Evolutionary conservation across 2,113 vertebrate genomes (phyloP), one percentile per base, ranked within the genome.

Genomic region (Aegithalos caudatus): DNA sequence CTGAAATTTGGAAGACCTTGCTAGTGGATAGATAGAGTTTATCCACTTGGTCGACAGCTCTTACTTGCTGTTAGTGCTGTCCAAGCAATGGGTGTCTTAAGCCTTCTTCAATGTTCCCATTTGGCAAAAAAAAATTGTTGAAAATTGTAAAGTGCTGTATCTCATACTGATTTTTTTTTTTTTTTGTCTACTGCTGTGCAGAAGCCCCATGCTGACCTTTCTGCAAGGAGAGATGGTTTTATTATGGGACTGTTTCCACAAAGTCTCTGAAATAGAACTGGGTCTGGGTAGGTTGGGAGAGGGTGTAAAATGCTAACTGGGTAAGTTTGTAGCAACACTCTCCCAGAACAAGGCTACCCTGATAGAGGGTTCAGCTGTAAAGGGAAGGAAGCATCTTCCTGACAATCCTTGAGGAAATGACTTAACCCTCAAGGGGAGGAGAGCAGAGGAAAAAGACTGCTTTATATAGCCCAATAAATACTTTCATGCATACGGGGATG

Each of bases 381-480:
- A 90, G 56, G 92, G 90, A 97, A 96, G 92, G 86, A 97, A 96
- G 69, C 48, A 70, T 88, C 90, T 84, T 92, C 76, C 80, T 92
- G 72, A 83, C 45, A 87, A 4, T 67, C 45, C 64, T 53, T 74
- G 31, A 90, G 92, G 92, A 97, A 96, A 86, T 93, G 1, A 70
- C 51, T 90, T 95, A 93, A 87, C 54, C 15, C 60, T 93, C 64
- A 27, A 74, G 15, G 12, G 42, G 15, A 88, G 78, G 53, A 81
- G 25, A 88, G 14, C n/a, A 78, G 44, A 84, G 67, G 64, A 74
- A 88, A 84, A 92, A 9, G 31, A 24, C 6, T 81, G 60, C 25
- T 88, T 82, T 94, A 83, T 81, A 71, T 66, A 93, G 65, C 44
- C 47, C 14, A 48, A n/a, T 76, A 73, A 85, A 69, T 94, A 73